These are phyloP conservation scores for Parochlus steinenii DNA, from an alignment of 2,888 invertebrate genomes.

Conservation along the genomic window DNA sequence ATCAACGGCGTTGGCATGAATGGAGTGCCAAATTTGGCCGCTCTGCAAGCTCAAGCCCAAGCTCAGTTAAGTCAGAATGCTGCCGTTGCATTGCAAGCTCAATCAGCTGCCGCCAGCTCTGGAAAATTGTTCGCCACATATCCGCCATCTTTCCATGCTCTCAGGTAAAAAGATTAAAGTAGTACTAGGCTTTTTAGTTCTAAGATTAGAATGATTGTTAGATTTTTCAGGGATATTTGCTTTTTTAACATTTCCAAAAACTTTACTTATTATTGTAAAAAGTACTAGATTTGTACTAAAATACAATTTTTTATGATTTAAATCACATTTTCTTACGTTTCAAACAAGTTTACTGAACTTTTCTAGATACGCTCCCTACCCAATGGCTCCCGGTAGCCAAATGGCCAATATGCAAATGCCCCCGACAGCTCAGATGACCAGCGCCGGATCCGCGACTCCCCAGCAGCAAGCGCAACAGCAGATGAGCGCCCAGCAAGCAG, in stretches of 20 bases:
- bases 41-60: slow-evolving; percentile 32
- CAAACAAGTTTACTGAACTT: slow-evolving; percentile 27
- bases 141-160: slow-evolving; percentile 33
- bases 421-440: slow-evolving; percentile 27
- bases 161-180: slow-evolving; percentile 22
- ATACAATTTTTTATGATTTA: neutral
- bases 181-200: neutral
- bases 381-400: slow-evolving; percentile 36
- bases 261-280: neutral
- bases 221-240: slow-evolving; percentile 1
- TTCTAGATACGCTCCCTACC: slow-evolving; percentile 47
- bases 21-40: slow-evolving; percentile 32
- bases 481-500: slow-evolving; percentile 23
- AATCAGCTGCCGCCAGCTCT: slow-evolving; percentile 41
- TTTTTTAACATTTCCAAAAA: slow-evolving; percentile 1
- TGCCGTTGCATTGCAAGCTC: slow-evolving; percentile 37
- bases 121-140: slow-evolving; percentile 48
- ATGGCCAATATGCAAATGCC: too few relatives aligned
- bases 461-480: slow-evolving; percentile 14
- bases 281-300: too few relatives aligned
- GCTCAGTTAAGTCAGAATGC: slow-evolving; percentile 28
- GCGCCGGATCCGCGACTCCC: slow-evolving; percentile 15
- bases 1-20: slow-evolving; percentile 31
- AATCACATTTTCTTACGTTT: neutral
- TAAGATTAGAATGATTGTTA: neutral